phyloP scores from a whole-genome alignment of 2,113 vertebrate species.

The Falcunculus frontatus region DNA sequence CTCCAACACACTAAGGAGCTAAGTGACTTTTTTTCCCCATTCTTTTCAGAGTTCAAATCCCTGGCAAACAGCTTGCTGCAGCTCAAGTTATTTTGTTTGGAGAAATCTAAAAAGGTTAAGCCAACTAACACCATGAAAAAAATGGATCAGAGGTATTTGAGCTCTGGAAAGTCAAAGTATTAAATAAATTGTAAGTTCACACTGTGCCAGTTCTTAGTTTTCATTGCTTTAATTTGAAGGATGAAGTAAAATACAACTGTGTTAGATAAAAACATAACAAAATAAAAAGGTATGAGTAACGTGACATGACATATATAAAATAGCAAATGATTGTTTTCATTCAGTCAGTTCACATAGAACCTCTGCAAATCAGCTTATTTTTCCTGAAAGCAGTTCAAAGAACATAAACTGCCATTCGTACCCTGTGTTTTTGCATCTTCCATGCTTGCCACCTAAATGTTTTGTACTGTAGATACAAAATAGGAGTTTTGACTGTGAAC shows the following conservation, averaged over 20 bases:
- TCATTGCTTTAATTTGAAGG: conserved; percentile 36
- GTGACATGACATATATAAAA: neutral
- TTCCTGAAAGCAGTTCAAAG: neutral
- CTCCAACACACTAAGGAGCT: neutral
- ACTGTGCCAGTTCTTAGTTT: conserved; percentile 28
- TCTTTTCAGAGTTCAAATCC: conserved; percentile 17
- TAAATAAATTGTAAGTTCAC: conserved; percentile 45
- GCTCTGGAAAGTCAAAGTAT: conserved; percentile 43
- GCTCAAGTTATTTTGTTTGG: conserved; percentile 32
- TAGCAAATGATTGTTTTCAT: neutral
- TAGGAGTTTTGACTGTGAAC: neutral
- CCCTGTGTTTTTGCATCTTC: neutral
- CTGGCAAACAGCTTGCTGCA: conserved; percentile 15
- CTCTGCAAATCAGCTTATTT: neutral
- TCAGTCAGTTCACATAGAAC: neutral
- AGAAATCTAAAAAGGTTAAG: conserved; percentile 59
- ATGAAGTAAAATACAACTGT: conserved; percentile 46
- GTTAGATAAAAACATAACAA: neutral
- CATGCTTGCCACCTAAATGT: neutral
- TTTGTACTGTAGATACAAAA: neutral
- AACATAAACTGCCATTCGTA: neutral
- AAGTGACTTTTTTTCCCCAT: neutral
- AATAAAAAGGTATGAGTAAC: neutral
- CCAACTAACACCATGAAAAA: conserved; percentile 43
- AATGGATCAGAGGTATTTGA: conserved; percentile 39